These are phyloP conservation scores for Lepidurus apus DNA, from an alignment of 1,140 invertebrate genomes.

Conservation along the genomic window DNA sequence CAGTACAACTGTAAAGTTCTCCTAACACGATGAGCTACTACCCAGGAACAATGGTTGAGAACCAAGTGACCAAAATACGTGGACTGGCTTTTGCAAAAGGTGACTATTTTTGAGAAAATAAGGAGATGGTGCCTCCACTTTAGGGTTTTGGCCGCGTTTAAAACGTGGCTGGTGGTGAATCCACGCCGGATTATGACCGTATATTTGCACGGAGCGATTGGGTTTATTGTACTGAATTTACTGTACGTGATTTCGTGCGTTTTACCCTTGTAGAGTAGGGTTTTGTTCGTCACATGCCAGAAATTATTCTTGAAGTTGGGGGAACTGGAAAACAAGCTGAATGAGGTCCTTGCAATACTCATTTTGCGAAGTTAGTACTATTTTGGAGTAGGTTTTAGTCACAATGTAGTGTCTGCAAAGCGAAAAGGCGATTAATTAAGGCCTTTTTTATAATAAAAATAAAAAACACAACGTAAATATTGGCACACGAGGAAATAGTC, in stretches of 20 bases:
- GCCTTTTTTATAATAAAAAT: not conserved
- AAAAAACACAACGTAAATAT: not conserved
- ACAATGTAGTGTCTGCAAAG: not conserved
- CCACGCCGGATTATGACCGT: not conserved
- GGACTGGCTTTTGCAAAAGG: not conserved
- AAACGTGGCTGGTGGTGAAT: not conserved
- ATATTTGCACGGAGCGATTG: not conserved
- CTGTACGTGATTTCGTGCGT: not conserved
- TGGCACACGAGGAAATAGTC: not conserved
- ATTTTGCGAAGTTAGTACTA: not conserved
- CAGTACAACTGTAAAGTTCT: not conserved
- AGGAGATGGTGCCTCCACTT: not conserved
- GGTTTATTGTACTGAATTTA: not conserved
- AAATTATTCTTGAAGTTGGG: not conserved
- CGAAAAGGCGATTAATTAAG: not conserved
- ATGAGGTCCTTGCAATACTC: conserved; percentile 14
- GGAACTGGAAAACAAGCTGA: not conserved
- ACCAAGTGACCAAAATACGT: not conserved
- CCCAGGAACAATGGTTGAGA: not conserved
- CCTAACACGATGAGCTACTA: not conserved
- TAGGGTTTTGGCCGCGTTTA: not conserved
- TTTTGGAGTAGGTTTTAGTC: not conserved
- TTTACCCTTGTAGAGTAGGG: not conserved
- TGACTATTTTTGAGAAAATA: not conserved
- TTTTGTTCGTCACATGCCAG: not conserved